Evolutionary conservation across 2,888 invertebrate genomes (phyloP).

Genomic region (Dione juno): DNA sequence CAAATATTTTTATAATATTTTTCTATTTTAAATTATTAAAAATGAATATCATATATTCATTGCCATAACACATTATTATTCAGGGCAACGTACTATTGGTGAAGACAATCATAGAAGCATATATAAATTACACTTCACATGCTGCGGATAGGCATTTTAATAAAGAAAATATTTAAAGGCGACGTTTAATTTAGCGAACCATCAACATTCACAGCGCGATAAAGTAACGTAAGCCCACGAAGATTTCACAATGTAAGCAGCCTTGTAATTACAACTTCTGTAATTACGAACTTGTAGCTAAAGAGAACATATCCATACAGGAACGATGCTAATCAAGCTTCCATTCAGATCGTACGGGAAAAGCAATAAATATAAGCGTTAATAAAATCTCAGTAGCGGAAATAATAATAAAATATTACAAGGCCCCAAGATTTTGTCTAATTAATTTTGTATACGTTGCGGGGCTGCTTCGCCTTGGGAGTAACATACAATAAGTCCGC

Average conservation of each 20-base stretch:
- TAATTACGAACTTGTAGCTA: constrained; percentile 76
- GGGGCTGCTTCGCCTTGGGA: constrained; percentile 80
- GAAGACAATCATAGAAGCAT: constrained; percentile 22
- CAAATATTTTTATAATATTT: no score
- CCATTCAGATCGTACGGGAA: constrained; percentile 76
- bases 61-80: background rate
- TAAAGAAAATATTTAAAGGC: constrained; percentile 66
- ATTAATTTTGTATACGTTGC: constrained; percentile 82
- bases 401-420: constrained; percentile 83
- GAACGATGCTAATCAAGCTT: constrained; percentile 75
- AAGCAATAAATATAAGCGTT: constrained; percentile 79
- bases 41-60: background rate
- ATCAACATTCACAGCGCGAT: constrained; percentile 70
- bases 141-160: constrained; percentile 56
- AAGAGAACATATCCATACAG: constrained; percentile 62
- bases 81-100: background rate
- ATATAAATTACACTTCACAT: constrained; percentile 27
- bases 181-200: constrained; percentile 81
- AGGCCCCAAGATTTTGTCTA: constrained; percentile 79
- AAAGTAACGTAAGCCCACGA: constrained; percentile 68
- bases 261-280: constrained; percentile 79
- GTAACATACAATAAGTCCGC: constrained; percentile 77
- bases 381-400: constrained; percentile 78
- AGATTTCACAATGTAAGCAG: constrained; percentile 69
- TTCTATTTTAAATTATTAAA: background rate